These are phyloP conservation scores for Eledona agricola DNA, from an alignment of 2,888 invertebrate species.

Conservation along the genomic window DNA sequence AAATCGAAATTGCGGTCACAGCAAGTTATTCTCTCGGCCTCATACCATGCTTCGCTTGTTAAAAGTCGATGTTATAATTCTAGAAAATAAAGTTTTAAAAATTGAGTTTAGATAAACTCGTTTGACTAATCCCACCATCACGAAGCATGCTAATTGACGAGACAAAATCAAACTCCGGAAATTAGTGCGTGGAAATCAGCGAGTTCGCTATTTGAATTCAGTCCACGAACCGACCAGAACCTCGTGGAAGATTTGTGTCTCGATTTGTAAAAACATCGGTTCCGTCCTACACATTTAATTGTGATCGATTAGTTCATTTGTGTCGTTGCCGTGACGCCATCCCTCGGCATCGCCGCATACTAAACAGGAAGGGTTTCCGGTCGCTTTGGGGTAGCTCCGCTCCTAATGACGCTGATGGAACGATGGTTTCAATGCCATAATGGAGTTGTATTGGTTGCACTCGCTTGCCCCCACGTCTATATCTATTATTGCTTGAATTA, in stretches of 20 bases:
- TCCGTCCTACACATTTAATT: slow-evolving; percentile 41
- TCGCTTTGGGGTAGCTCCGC: slow-evolving; percentile 17
- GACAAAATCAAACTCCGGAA: too few species aligned
- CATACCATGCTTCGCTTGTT: too few species aligned
- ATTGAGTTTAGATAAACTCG: too few species aligned
- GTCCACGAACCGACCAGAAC: slow-evolving; percentile 40
- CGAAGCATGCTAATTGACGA: too few species aligned
- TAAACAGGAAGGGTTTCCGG: slow-evolving; percentile 38
- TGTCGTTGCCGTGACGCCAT: slow-evolving; percentile 40
- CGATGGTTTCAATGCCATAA: slow-evolving; percentile 37
- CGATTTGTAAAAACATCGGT: slow-evolving; percentile 39
- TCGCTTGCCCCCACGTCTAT: slow-evolving; percentile 35
- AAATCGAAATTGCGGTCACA: too few species aligned
- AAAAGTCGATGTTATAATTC: too few species aligned
- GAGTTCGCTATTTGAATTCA: slow-evolving; percentile 37
- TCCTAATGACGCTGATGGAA: slow-evolving; percentile 36
- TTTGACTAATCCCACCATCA: too few species aligned
- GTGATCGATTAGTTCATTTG: slow-evolving; percentile 44
- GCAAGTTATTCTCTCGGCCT: too few species aligned
- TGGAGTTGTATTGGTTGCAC: slow-evolving; percentile 39
- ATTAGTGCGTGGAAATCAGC: slow-evolving; percentile 14
- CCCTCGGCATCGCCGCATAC: slow-evolving; percentile 41
- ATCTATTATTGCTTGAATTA: slow-evolving; percentile 39
- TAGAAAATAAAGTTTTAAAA: too few species aligned
- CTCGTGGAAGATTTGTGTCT: slow-evolving; percentile 41